A percentile compares a stretch with the other conserved stretches of the same genome.
Conservation (phyloP, 2,113 vertebrate genomes). For the Phalacrocorax brasilianus region DNA sequence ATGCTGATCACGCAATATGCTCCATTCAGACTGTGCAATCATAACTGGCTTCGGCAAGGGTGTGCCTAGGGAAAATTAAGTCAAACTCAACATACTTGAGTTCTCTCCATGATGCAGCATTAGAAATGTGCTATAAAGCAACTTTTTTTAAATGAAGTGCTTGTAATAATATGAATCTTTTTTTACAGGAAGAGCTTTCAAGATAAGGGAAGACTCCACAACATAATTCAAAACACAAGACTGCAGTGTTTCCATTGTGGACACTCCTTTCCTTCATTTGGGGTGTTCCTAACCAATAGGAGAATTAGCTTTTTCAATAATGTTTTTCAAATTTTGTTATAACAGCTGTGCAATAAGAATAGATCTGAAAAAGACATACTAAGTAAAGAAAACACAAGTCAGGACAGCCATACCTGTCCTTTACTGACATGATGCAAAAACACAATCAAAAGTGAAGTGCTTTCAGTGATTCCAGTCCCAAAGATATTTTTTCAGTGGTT, state of each 20-base stretch:
- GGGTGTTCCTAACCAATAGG: not conserved
- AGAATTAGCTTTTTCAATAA: not conserved
- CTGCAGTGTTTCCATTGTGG: not conserved
- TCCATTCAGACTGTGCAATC: slow-evolving; percentile 72
- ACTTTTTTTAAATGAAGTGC: not conserved
- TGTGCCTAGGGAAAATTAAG: slow-evolving; percentile 69
- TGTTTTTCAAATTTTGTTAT: not conserved
- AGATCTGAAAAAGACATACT: not conserved
- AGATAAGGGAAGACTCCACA: not conserved
- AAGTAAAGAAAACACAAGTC: not conserved
- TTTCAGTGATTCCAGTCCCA: not conserved
- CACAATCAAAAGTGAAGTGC: not conserved
- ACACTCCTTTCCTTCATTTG: not conserved
- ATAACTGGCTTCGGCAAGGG: slow-evolving; percentile 46
- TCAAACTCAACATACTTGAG: slow-evolving; percentile 9
- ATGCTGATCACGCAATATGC: slow-evolving; percentile 51
- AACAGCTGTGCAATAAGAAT: not conserved
- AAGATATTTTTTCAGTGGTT: not conserved
- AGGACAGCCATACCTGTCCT: not conserved
- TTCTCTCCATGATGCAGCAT: not conserved
- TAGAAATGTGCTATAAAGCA: not conserved
- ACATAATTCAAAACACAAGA: not conserved
- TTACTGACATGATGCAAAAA: not conserved
- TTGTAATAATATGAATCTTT: not conserved
- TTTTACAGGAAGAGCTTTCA: not conserved